These are phyloP conservation scores for Dendropsophus ebraccatus DNA, from an alignment of 2,113 vertebrate species.

Conservation along the genomic window DNA sequence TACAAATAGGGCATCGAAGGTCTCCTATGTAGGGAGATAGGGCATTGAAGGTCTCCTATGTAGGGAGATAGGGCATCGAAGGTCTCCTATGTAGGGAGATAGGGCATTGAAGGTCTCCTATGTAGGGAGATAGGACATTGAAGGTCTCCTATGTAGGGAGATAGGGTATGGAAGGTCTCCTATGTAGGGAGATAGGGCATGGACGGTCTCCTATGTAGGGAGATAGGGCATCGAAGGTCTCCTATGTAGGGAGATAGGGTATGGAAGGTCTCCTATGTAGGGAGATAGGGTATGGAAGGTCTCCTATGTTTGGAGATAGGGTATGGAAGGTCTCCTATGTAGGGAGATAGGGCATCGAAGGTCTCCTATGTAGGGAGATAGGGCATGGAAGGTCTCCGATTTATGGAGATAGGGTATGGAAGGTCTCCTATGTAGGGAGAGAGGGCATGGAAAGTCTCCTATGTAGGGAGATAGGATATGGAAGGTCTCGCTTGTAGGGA, in stretches of 20 bases:
- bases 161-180: too few species aligned
- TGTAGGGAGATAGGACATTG: neutral
- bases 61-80: neutral
- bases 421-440: neutral
- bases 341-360: neutral
- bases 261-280: neutral
- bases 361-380: neutral
- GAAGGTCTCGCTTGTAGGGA: neutral
- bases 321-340: neutral
- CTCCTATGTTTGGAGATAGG: neutral
- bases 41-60: neutral
- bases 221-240: too few species aligned
- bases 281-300: neutral
- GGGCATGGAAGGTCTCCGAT: neutral
- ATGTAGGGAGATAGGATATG: neutral
- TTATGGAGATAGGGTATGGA: neutral
- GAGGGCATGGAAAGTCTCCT: too few species aligned
- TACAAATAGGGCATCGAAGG: too few species aligned
- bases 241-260: neutral
- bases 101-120: too few species aligned
- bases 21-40: neutral
- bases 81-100: neutral
- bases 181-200: neutral
- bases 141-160: neutral
- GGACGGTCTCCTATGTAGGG: neutral